Conservation (phyloP, 2,113 vertebrate genomes). For the Piaya cayana region DNA sequence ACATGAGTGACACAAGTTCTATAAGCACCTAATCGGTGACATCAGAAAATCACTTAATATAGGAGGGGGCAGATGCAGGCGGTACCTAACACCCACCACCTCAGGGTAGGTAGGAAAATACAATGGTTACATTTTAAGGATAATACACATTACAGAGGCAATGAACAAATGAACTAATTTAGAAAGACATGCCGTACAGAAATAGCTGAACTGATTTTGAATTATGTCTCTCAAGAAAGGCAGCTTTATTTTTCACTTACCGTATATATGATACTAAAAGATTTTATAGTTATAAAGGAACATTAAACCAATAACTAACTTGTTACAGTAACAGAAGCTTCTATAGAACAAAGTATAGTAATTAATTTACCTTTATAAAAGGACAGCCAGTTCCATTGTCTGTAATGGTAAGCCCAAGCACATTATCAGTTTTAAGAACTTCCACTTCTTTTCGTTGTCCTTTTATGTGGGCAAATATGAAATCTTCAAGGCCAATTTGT, state of each 20-base stretch:
- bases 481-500: slow-evolving; percentile 94
- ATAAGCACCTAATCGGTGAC: neutral
- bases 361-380: slow-evolving; percentile 90
- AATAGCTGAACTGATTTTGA: slow-evolving; percentile 18
- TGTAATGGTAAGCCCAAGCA: slow-evolving; percentile 94
- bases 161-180: neutral
- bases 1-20: neutral
- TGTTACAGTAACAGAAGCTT: neutral
- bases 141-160: neutral
- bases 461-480: slow-evolving; percentile 95
- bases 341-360: neutral
- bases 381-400: slow-evolving; percentile 91
- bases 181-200: neutral
- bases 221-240: neutral
- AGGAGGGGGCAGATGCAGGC: slow-evolving; percentile 2
- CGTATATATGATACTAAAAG: neutral
- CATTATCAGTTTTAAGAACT: slow-evolving; percentile 86
- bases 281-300: neutral
- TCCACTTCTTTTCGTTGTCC: slow-evolving; percentile 92
- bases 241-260: neutral
- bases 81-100: slow-evolving; percentile 12
- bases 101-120: neutral
- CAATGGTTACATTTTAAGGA: slow-evolving; percentile 2
- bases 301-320: neutral
- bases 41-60: slow-evolving; percentile 3